phyloP scores from a whole-genome alignment of 2,888 invertebrate species.

The Megalurothrips usitatus region DNA sequence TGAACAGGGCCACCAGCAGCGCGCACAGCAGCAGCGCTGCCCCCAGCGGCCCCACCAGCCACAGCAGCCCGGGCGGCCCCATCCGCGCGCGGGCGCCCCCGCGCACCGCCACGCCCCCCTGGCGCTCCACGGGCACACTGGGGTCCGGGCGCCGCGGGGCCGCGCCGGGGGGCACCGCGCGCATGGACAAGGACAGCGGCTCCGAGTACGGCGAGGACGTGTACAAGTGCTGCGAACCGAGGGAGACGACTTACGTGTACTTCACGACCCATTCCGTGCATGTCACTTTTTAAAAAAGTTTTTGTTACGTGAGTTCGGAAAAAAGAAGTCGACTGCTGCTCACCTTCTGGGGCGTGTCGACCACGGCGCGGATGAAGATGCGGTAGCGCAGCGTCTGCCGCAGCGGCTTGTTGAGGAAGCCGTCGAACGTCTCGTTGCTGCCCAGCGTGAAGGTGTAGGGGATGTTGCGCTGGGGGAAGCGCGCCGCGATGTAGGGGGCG shows the following conservation, averaged over 20 bases:
- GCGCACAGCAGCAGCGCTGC: slow-evolving; percentile 83
- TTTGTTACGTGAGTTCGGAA: too few relatives aligned
- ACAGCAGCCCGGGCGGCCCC: slow-evolving; percentile 81
- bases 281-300: too few relatives aligned
- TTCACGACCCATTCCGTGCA: too few relatives aligned
- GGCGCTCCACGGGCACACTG: slow-evolving; percentile 56
- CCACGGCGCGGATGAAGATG: slow-evolving; percentile 90
- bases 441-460: slow-evolving; percentile 90
- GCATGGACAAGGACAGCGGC: slow-evolving; percentile 81
- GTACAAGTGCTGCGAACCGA: slow-evolving; percentile 64
- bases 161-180: slow-evolving; percentile 80
- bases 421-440: slow-evolving; percentile 82
- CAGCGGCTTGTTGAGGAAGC: slow-evolving; percentile 80
- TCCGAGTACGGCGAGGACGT: slow-evolving; percentile 93
- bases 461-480: slow-evolving; percentile 84
- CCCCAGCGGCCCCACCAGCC: slow-evolving; percentile 87
- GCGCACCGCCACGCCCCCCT: slow-evolving; percentile 67
- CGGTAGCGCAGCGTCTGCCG: slow-evolving; percentile 76
- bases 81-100: slow-evolving; percentile 53
- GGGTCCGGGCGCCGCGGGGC: slow-evolving; percentile 82
- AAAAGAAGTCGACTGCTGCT: slow-evolving; percentile 34
- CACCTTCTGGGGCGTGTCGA: slow-evolving; percentile 87
- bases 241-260: background rate
- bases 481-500: slow-evolving; percentile 90
- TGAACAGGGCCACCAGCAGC: slow-evolving; percentile 72